Percentiles rank a stretch among this genome's conserved stretches.
Conservation (phyloP, 2,797 vertebrate species). For the Lithobates pipiens region DNA sequence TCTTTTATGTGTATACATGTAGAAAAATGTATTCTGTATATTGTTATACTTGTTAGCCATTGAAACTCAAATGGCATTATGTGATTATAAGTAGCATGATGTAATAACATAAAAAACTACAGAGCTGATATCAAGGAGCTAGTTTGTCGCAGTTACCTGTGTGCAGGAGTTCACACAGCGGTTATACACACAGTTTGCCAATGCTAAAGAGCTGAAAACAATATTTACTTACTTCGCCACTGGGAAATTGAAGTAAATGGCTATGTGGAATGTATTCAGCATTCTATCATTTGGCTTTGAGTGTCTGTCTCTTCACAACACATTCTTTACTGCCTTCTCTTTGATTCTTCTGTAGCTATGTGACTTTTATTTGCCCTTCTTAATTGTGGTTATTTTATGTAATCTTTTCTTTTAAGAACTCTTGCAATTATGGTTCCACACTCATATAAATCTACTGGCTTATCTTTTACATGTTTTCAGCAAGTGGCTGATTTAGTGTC, state of each 20-base stretch:
- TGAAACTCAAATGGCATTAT: neutral
- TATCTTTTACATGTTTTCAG: slow-evolving; percentile 54
- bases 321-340: slow-evolving; percentile 18
- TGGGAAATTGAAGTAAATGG: slow-evolving; percentile 39
- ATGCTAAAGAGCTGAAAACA: slow-evolving; percentile 12
- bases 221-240: slow-evolving; percentile 5
- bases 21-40: neutral
- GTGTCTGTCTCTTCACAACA: slow-evolving; percentile 32
- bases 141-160: neutral
- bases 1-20: no score
- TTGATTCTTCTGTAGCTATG: slow-evolving; percentile 38
- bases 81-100: neutral
- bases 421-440: slow-evolving; percentile 37
- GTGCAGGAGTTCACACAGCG: slow-evolving; percentile 7
- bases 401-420: slow-evolving; percentile 51
- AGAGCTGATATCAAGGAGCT: neutral
- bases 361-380: slow-evolving; percentile 58
- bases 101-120: neutral
- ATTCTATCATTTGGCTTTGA: slow-evolving; percentile 4
- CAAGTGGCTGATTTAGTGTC: slow-evolving; percentile 54
- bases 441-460: slow-evolving; percentile 53
- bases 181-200: slow-evolving; percentile 29
- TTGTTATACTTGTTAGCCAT: neutral
- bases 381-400: slow-evolving; percentile 60
- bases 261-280: slow-evolving; percentile 30